Evolutionary conservation across 2,797 vertebrate genomes (phyloP).

Genomic region (Sebastes kiyomatsui): DNA sequence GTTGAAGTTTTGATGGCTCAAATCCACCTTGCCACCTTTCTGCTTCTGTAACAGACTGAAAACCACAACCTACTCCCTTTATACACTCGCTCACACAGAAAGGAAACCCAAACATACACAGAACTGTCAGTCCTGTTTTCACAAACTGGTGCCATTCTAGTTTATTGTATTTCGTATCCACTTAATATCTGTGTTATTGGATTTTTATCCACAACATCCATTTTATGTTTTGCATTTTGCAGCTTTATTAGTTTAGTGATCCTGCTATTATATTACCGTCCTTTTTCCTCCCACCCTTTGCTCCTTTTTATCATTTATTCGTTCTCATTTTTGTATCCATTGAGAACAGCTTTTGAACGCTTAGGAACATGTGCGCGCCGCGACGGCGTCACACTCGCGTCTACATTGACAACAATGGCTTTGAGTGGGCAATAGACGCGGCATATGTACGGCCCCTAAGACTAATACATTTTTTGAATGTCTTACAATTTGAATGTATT

Average conservation of each 20-base stretch:
- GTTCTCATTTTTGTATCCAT: background rate
- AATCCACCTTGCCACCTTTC: background rate
- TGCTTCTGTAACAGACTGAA: background rate
- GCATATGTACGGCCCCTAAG: too few species aligned
- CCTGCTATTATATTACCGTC: background rate
- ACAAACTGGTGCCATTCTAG: background rate
- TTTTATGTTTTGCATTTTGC: background rate
- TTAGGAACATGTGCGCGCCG: too few species aligned
- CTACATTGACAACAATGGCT: too few species aligned
- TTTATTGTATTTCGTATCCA: slow-evolving; percentile 10
- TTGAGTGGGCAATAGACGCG: too few species aligned
- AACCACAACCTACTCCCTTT: background rate
- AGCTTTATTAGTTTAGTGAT: slow-evolving; percentile 11
- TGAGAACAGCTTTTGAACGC: too few species aligned
- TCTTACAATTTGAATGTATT: background rate
- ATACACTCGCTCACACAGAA: background rate
- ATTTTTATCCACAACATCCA: slow-evolving; percentile 14
- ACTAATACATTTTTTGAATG: background rate
- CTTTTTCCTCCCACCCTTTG: background rate
- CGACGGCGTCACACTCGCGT: too few species aligned
- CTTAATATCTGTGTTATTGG: slow-evolving; percentile 4
- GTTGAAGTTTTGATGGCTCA: background rate
- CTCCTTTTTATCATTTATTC: background rate
- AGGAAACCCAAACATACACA: background rate
- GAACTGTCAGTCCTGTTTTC: background rate